Base-by-base conservation (phyloP, 2,888 invertebrate species). In the Temnothorax unifasciatus region DNA sequence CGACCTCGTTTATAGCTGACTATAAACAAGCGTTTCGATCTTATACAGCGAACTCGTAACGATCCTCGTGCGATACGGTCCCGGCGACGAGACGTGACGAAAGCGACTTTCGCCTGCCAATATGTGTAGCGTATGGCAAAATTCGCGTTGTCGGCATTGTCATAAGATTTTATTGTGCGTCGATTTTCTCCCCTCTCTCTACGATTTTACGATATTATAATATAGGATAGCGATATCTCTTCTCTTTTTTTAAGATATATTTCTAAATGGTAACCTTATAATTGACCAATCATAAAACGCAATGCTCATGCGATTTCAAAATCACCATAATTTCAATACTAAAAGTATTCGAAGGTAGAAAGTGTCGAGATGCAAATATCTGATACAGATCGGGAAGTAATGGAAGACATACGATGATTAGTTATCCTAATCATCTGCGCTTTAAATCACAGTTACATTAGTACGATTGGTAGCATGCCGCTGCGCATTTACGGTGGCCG, bases 1-100 rank as follows among this genome's bases (percentile, higher is more conserved):
- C 71, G 59, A 71, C 71, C 71, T 81, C 59, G 79, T 81, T n/a
- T 79, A 81, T 61, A 25, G 71, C 79, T 81, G 59, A 71, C 50
- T 81, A 71, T 81, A 81, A 81, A 71, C 71, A 71, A 81, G 59
- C 59, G 59, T 81, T 41, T 81, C 79, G 38, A 71, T 61, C 25
- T 38, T 68, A 59, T 13, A 64, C 5, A 25, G 47, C 34, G 47
- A 81, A 59, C 34, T 18, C 47, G 57, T 47, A 79, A 69, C n/a
- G 69, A 69, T 69, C 57, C 71, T 21, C n/a, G 54, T 57, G 69
- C 69, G 47, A 47, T 81, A 81, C 25, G 59, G 47, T 69, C 57
- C 13, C 44, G 13, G 59, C 25, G 57, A 77, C 54, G 77, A 34
- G 34, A 77, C 44, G 68, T 68, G 68, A 77, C 57, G 77, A 77